phyloP scores from a whole-genome alignment of 1,140 invertebrate genomes.

The Akabosia matsudoensis region DNA sequence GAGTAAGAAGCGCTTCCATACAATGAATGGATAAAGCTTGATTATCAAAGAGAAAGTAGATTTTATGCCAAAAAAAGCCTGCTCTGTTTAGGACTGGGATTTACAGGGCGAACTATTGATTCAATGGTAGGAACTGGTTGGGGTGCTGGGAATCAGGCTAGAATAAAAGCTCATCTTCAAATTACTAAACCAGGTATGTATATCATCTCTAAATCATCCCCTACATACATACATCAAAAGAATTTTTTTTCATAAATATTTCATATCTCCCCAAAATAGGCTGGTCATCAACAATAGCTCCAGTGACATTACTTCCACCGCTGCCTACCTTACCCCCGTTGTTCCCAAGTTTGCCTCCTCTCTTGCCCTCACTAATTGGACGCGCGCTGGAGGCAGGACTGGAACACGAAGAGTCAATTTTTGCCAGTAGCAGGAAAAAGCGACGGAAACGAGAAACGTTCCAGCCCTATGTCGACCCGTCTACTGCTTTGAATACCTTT shows the following conservation, averaged over 20 bases:
- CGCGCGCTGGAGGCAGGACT: background rate
- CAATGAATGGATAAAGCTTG: background rate
- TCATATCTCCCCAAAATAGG: too few relatives aligned
- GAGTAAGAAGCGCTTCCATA: too few relatives aligned
- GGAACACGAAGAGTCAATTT: background rate
- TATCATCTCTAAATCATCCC: background rate
- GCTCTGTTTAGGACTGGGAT: conserved; percentile 6
- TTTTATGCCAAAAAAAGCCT: conserved; percentile 1
- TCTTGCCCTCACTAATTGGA: background rate
- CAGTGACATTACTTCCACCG: background rate
- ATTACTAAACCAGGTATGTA: background rate
- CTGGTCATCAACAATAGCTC: background rate
- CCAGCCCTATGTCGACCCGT: conserved; percentile 7
- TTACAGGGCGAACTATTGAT: conserved; percentile 14
- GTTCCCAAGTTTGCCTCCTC: too few relatives aligned
- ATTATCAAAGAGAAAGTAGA: background rate
- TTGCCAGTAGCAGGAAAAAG: background rate
- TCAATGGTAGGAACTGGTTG: conserved; percentile 15
- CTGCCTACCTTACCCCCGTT: too few relatives aligned
- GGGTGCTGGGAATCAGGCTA: background rate
- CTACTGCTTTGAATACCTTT: background rate
- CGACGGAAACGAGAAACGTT: conserved; percentile 4
- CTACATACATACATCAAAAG: too few relatives aligned
- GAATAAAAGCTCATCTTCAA: background rate
- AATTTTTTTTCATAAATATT: too few relatives aligned